Base-by-base conservation (phyloP, 2,888 invertebrate species). In the Acleris cristana region DNA sequence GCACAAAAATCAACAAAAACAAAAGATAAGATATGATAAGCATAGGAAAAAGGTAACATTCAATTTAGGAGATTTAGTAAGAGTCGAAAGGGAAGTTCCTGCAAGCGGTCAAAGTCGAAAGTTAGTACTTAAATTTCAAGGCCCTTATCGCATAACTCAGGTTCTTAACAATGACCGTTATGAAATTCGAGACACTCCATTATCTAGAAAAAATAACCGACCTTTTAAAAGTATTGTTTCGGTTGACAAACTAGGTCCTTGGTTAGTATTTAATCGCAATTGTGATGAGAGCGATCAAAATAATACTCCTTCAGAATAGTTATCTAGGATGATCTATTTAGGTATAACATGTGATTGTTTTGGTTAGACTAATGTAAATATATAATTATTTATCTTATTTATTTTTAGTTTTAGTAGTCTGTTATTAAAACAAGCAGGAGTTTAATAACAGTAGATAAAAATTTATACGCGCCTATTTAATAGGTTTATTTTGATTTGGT, bases 91-190 rank as follows among this genome's bases (percentile, higher is more conserved):
- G n/a, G 56, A 69, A 44, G 19, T 65, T 16, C 57, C 53, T 3
- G 1, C 53, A 8, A 58, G 53, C 12, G 69, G 69, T 23, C 58
- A 62, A n/a, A 65, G 65, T 44, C 62, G 52, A 45, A 69, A 69
- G 44, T 44, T 69, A 16, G 16, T 65, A 19, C 65, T 62, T 4
- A 62, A 63, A 49, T 65, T 40, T 49, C 58, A 53, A 26, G 69
- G 69, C 4, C 69, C 69, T 0, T 69, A 65, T 58, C 57, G 52
- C 10, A 56, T 69, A 16, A 45, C 48, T 3, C 57, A 19, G 7
- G 55, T 63, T 7, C 40, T 59, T 23, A 63, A 49, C 12, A 26
- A 65, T n/a, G 69, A 69, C 54, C 53, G 69, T 10, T 69, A 65
- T 52, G 26, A 55, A 30, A 44, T 69, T 16, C 51, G 62, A 16